These are phyloP conservation scores for Drosophila equinoxialis DNA, from an alignment of 1,140 invertebrate species.

Conservation along the genomic window DNA sequence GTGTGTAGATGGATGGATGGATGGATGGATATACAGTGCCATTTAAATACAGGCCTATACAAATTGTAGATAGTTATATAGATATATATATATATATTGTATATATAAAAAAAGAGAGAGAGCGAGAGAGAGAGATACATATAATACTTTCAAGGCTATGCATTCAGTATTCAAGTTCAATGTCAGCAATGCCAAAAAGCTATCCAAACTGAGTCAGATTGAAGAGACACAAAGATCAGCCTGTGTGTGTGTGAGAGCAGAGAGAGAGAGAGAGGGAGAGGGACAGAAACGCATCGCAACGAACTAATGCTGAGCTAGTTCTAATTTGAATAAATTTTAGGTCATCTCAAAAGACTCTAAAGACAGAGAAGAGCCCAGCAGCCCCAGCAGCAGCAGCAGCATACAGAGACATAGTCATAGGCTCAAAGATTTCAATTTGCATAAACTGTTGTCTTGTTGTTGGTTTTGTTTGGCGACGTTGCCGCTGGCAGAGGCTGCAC, in stretches of 20 bases:
- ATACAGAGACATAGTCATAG: conserved; percentile 20
- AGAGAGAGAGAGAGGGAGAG: conserved; percentile 6
- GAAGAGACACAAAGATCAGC: neutral
- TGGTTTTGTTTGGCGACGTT: conserved; percentile 31
- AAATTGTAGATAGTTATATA: neutral
- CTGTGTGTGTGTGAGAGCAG: neutral
- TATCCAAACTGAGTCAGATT: conserved; percentile 6
- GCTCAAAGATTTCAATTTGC: conserved; percentile 48
- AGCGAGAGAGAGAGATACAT: neutral
- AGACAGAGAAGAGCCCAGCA: neutral
- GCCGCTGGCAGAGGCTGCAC: conserved; percentile 32
- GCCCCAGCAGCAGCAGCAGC: neutral
- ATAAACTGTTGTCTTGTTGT: conserved; percentile 55
- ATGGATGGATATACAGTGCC: conserved; percentile 6
- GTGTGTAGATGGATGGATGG: neutral
- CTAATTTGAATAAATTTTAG: conserved; percentile 77
- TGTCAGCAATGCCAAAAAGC: conserved; percentile 33
- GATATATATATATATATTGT: neutral
- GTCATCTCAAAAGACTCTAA: conserved; percentile 37
- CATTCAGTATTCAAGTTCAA: conserved; percentile 19
- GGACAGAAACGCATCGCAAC: conserved; percentile 15
- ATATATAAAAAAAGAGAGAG: neutral
- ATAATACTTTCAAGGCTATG: neutral
- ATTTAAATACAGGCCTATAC: neutral
- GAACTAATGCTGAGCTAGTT: conserved; percentile 45